Conservation (phyloP, 2,113 vertebrate species). For the Dipodomys stephensi region DNA sequence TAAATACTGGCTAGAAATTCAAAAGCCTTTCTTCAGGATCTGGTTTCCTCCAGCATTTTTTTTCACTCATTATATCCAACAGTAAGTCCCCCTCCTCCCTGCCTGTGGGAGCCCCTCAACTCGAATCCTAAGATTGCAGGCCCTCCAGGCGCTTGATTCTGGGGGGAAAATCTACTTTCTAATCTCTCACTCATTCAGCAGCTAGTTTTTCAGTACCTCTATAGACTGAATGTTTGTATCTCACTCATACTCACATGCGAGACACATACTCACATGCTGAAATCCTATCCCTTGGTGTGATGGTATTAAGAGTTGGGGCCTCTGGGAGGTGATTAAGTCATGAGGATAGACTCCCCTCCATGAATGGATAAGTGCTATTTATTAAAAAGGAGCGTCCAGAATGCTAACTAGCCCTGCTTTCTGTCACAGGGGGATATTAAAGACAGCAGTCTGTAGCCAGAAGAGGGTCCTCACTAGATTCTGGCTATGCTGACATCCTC, state of each 20-base stretch:
- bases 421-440: background rate
- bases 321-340: background rate
- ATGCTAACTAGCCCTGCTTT: background rate
- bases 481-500: background rate
- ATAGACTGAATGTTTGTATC: background rate
- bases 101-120: background rate
- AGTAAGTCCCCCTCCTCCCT: background rate
- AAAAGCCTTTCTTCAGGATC: conserved; percentile 60
- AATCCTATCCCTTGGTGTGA: background rate
- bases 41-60: conserved; percentile 30
- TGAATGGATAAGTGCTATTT: background rate
- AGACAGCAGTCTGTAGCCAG: background rate
- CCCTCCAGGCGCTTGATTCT: background rate
- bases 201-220: background rate
- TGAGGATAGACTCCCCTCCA: background rate
- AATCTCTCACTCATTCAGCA: background rate
- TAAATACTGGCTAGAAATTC: conserved; percentile 71
- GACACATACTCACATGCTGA: background rate
- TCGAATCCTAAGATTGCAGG: background rate
- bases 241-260: background rate
- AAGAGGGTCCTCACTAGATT: background rate
- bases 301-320: background rate
- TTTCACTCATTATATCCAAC: background rate
- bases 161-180: background rate
- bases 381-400: background rate